Evolutionary conservation across 2,888 invertebrate species (phyloP).

Genomic region (Leptinotarsa rubiginosa): DNA sequence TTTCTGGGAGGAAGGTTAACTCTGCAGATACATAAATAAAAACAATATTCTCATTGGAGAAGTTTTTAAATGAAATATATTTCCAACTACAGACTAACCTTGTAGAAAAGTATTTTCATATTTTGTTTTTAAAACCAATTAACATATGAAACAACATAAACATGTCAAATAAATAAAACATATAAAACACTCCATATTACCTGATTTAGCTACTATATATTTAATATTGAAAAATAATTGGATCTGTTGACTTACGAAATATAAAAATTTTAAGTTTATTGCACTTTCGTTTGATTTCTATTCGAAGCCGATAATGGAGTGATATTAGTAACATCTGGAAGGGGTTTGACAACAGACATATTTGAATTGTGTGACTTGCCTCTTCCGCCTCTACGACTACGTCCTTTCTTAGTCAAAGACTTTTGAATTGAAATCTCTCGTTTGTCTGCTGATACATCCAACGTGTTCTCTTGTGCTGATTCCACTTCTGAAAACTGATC

Average conservation of each 20-base stretch:
- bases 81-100: not conserved
- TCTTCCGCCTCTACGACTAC: conserved; percentile 68
- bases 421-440: conserved; percentile 68
- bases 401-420: conserved; percentile 64
- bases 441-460: conserved; percentile 72
- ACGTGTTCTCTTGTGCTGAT: conserved; percentile 66
- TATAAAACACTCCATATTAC: not conserved
- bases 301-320: conserved; percentile 51
- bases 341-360: conserved; percentile 54
- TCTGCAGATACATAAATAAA: not conserved
- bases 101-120: not conserved
- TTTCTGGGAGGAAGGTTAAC: not conserved
- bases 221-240: not conserved
- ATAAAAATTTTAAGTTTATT: conserved; percentile 46
- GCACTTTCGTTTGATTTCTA: conserved; percentile 56
- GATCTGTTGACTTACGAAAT: not conserved
- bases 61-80: not conserved
- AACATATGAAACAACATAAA: not conserved
- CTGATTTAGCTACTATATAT: conserved; percentile 8
- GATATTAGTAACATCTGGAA: conserved; percentile 64
- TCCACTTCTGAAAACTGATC: conserved; percentile 64
- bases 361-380: conserved; percentile 63
- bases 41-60: not conserved
- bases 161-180: conserved; percentile 7
- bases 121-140: not conserved